These are phyloP conservation scores for Pelochelys cantorii DNA, from an alignment of 2,797 vertebrate genomes.

Conservation along the genomic window DNA sequence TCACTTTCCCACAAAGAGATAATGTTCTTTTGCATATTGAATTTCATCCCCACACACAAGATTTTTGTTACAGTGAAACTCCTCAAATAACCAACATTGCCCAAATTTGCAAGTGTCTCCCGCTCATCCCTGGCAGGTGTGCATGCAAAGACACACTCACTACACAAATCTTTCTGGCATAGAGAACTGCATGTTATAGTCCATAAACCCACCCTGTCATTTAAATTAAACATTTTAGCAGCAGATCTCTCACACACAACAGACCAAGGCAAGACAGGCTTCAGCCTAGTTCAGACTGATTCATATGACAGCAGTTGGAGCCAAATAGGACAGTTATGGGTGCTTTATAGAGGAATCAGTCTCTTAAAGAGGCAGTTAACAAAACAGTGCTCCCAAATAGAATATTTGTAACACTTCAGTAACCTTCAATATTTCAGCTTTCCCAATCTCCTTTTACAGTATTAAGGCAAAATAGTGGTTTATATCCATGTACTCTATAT, in stretches of 20 bases:
- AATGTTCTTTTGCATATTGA: slow-evolving; percentile 1
- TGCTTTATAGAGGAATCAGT: background rate
- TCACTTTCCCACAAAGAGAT: slow-evolving; percentile 47
- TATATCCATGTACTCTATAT: background rate
- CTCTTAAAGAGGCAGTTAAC: background rate
- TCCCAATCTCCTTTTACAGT: background rate
- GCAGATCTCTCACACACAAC: background rate
- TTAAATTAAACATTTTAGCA: background rate
- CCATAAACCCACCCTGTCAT: background rate
- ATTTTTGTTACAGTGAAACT: background rate
- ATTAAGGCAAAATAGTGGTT: background rate
- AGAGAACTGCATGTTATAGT: background rate
- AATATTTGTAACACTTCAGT: background rate
- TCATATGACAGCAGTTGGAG: background rate
- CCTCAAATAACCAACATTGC: background rate
- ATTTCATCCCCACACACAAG: background rate
- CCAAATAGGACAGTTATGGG: background rate
- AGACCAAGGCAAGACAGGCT: background rate
- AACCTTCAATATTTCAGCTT: background rate
- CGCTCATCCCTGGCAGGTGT: background rate
- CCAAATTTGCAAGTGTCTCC: background rate
- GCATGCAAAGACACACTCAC: background rate
- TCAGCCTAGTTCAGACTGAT: background rate
- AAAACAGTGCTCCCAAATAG: background rate
- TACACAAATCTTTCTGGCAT: background rate